Conservation (phyloP, 2,888 invertebrate species). For the Scrobipalpa costella region DNA sequence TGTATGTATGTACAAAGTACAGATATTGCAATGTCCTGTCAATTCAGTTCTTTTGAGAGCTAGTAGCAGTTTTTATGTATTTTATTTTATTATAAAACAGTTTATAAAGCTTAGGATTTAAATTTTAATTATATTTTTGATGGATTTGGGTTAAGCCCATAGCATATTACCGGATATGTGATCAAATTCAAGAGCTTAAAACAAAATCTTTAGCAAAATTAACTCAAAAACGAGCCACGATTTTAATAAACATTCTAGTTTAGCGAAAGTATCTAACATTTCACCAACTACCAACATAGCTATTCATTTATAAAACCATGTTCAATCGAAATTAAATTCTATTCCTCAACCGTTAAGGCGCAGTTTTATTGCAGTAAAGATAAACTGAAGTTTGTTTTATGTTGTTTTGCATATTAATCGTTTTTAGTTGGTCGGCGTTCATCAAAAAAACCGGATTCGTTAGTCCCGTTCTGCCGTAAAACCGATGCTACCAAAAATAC, state of each 20-base stretch:
- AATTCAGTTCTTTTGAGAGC: too few relatives aligned
- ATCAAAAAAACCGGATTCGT: slow-evolving; percentile 41
- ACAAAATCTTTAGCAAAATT: slow-evolving; percentile 1
- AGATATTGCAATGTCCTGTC: too few relatives aligned
- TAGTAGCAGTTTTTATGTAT: too few relatives aligned
- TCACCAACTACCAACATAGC: slow-evolving; percentile 11
- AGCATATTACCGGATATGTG: not conserved
- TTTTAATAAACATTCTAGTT: slow-evolving; percentile 26
- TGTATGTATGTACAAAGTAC: too few relatives aligned
- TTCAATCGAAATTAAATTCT: slow-evolving; percentile 18
- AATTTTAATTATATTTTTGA: too few relatives aligned
- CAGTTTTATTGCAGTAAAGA: slow-evolving; percentile 9
- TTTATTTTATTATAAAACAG: too few relatives aligned
- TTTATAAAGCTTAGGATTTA: too few relatives aligned
- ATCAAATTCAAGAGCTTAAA: not conserved
- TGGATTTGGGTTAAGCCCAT: too few relatives aligned
- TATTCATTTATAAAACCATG: slow-evolving; percentile 1
- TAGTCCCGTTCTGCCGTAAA: slow-evolving; percentile 43
- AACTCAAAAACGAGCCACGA: not conserved
- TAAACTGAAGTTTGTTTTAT: slow-evolving; percentile 26
- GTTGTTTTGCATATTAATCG: slow-evolving; percentile 47
- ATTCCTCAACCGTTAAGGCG: slow-evolving; percentile 15
- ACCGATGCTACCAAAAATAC: slow-evolving; percentile 43
- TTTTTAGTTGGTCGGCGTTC: slow-evolving; percentile 35
- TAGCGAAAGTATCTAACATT: slow-evolving; percentile 27